Percentiles rank a stretch among this genome's conserved stretches.
phyloP scores from a whole-genome alignment of 1,140 invertebrate species.

The Hyposmocoma kahamanoa region DNA sequence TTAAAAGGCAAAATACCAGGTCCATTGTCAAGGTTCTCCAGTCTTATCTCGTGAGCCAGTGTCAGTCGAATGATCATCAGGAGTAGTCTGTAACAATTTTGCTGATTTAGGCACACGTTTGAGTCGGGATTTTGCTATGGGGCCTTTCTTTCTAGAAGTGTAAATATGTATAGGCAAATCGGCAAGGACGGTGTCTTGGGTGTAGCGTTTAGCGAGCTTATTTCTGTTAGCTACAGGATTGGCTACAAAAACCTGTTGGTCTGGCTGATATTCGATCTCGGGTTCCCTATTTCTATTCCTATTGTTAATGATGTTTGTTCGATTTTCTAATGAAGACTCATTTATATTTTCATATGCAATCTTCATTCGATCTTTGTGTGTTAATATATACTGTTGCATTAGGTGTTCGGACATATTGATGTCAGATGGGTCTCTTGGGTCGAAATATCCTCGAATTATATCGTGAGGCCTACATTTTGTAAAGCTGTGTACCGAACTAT shows the following conservation, averaged over 20 bases:
- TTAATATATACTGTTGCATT: background rate
- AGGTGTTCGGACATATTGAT: background rate
- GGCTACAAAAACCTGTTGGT: constrained; percentile 1
- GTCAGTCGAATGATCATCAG: background rate
- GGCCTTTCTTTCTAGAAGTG: background rate
- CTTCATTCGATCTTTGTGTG: background rate
- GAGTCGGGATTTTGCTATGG: background rate
- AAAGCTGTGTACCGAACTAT: too few species aligned
- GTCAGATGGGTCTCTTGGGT: constrained; percentile 1
- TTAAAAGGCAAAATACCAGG: constrained; percentile 2
- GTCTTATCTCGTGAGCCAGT: background rate
- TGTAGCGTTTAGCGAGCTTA: background rate
- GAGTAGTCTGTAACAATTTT: constrained; percentile 6
- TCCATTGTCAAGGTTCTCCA: background rate
- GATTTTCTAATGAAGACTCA: background rate
- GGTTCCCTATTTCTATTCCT: background rate
- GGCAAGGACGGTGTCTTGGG: constrained; percentile 1
- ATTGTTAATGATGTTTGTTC: background rate
- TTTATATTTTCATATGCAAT: background rate
- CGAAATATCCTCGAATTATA: background rate
- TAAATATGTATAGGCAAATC: constrained; percentile 4
- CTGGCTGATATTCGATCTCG: background rate
- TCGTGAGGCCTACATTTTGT: background rate
- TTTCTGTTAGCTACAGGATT: background rate
- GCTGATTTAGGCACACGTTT: background rate